Conservation (phyloP, 2,888 invertebrate species). For the Stenchaetothrips biformis region DNA sequence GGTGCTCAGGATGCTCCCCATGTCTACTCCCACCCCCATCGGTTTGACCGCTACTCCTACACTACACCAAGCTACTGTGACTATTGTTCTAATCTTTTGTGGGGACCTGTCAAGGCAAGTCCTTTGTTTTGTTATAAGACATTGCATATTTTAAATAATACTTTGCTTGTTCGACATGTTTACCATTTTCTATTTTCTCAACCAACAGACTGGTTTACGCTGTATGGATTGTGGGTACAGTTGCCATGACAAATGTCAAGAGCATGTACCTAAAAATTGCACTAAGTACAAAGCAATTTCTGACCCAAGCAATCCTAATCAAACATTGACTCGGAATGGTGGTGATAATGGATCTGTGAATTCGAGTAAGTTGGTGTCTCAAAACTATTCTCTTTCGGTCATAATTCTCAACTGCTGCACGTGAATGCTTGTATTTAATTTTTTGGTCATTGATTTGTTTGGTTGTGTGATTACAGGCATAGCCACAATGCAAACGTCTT, state of each 20-base stretch:
- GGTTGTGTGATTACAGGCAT: slow-evolving; percentile 51
- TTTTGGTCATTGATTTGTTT: background rate
- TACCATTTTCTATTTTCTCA: slow-evolving; percentile 33
- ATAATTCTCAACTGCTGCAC: background rate
- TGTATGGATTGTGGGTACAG: slow-evolving; percentile 93
- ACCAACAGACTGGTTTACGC: slow-evolving; percentile 54
- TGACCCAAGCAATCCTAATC: slow-evolving; percentile 50
- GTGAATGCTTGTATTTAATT: background rate
- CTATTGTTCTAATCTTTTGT: slow-evolving; percentile 80
- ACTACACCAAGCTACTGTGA: slow-evolving; percentile 86
- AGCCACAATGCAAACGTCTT: slow-evolving; percentile 71
- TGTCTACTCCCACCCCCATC: slow-evolving; percentile 66
- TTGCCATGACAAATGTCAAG: slow-evolving; percentile 92
- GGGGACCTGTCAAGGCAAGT: slow-evolving; percentile 80
- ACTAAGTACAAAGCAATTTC: slow-evolving; percentile 68
- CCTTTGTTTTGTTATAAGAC: slow-evolving; percentile 2
- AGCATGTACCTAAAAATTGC: slow-evolving; percentile 79
- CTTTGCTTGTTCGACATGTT: background rate
- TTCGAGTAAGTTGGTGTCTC: slow-evolving; percentile 51
- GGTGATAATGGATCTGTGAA: slow-evolving; percentile 67
- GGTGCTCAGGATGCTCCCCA: slow-evolving; percentile 44
- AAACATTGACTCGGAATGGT: slow-evolving; percentile 56
- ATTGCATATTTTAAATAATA: background rate
- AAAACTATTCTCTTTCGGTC: background rate
- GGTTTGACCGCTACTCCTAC: slow-evolving; percentile 81